Evolutionary conservation across 2,797 vertebrate genomes (phyloP).

Genomic region (Petrocephalus schoutedeni): DNA sequence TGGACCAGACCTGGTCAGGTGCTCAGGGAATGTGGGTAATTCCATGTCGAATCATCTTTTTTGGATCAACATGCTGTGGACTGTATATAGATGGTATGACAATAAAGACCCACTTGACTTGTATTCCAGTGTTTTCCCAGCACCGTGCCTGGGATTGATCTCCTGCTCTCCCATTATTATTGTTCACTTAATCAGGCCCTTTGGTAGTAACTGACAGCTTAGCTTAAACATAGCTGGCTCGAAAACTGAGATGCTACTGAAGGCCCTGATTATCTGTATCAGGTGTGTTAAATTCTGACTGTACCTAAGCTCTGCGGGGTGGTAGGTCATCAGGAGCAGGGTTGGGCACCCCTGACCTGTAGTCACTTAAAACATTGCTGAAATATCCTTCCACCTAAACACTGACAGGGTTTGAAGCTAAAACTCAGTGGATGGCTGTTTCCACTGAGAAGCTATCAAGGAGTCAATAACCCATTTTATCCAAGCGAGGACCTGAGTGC

Average conservation of each 20-base stretch:
- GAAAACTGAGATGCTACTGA: not conserved
- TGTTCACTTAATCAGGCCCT: not conserved
- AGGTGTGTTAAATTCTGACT: too few species aligned
- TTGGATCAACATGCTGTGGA: not conserved
- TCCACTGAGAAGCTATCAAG: not conserved
- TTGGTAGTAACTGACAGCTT: not conserved
- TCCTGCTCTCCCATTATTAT: not conserved
- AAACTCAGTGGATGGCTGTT: not conserved
- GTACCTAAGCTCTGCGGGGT: not conserved
- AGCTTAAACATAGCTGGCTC: not conserved
- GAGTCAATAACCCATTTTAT: not conserved
- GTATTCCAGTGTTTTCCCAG: not conserved
- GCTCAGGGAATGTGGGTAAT: too few species aligned
- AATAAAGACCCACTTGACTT: not conserved
- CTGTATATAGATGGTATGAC: not conserved
- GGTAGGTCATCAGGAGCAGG: not conserved
- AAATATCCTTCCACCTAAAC: not conserved
- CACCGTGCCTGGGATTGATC: not conserved
- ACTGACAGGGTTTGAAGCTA: not conserved
- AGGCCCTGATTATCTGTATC: too few species aligned
- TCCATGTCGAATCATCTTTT: too few species aligned
- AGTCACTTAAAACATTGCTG: not conserved
- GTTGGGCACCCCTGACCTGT: not conserved
- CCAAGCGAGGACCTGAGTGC: not conserved
- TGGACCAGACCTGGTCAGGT: too few species aligned